Evolutionary conservation across 2,797 vertebrate species (phyloP), one percentile per base, ranked within the genome.

Genomic region (Tragopan temminckii): DNA sequence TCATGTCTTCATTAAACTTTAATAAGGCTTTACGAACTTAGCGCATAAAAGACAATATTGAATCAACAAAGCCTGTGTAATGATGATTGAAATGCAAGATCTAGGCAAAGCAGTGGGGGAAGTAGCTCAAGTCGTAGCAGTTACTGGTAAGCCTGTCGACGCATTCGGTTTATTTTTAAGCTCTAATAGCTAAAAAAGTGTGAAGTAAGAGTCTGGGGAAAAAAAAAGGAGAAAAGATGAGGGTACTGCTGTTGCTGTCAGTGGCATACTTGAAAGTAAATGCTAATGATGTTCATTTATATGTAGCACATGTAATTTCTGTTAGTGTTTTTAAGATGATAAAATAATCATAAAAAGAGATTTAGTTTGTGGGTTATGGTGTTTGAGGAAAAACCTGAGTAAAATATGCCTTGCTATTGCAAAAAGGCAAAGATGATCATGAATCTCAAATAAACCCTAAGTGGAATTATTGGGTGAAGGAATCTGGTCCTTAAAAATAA

Each of bases 1-100:
- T 88, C 21, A 16, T 94, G 91, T 89, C 93, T 94, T 96, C 91
- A 95, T 97, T 96, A 94, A 93, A 93, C 78, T 96, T 96, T 96
- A 94, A 95, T 93, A 97, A 95, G 86, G 61, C 48, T 88, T 93
- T 95, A 93, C 1, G 0, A 95, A 91, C 55, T 19, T 9, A 80
- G n/a, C 64, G 80, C 88, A 86, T 94, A 85, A 93, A 94, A 95
- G 68, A 91, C 72, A 91, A 95, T 86, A 91, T 78, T 96, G 87
- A 94, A 94, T 90, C 87, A 93, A 89, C 82, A 96, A 96, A 95
- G 66, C 78, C 35, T 82, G 53, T 69, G n/a, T 95, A 93, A 96
- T 93, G 87, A 90, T 96, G 83, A 97, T 96, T 95, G 93, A 97
- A 91, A 88, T 74, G 43, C 40, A 79, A 71, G 80, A 87, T 80